These are phyloP conservation scores for Sarcophaga caerulescens DNA, from an alignment of 2,888 invertebrate genomes.

Conservation along the genomic window DNA sequence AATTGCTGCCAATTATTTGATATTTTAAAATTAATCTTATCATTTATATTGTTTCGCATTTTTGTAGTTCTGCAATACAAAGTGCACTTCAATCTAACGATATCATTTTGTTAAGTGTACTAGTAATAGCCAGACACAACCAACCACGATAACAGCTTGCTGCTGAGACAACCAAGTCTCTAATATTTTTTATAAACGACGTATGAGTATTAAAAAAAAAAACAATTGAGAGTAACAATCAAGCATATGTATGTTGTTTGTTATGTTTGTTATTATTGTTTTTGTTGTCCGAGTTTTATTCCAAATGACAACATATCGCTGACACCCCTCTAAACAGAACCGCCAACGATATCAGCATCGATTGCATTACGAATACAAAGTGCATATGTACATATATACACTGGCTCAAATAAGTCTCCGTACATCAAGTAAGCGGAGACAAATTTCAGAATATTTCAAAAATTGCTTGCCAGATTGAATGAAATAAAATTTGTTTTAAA, in stretches of 20 bases:
- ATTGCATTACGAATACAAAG: background rate
- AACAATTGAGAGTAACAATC: constrained; percentile 18
- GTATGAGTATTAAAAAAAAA: background rate
- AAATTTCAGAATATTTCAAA: too few relatives aligned
- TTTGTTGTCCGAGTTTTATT: background rate
- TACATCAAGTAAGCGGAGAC: background rate
- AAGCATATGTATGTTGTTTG: background rate
- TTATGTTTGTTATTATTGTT: background rate
- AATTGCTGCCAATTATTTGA: background rate
- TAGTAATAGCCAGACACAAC: background rate
- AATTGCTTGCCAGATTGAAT: too few relatives aligned
- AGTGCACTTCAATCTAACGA: background rate
- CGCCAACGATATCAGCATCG: background rate
- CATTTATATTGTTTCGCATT: background rate
- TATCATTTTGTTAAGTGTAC: background rate
- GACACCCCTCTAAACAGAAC: background rate
- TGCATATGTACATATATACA: background rate
- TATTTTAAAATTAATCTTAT: background rate
- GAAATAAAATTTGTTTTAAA: too few relatives aligned
- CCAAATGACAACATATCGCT: constrained; percentile 28
- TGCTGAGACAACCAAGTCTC: too few relatives aligned
- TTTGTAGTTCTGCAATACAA: background rate
- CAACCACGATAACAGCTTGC: background rate
- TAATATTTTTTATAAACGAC: too few relatives aligned
- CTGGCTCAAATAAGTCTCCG: background rate